A percentile compares a stretch with the other conserved stretches of the same genome.
Conservation (phyloP, 2,113 vertebrate genomes). For the Propithecus coquereli region DNA sequence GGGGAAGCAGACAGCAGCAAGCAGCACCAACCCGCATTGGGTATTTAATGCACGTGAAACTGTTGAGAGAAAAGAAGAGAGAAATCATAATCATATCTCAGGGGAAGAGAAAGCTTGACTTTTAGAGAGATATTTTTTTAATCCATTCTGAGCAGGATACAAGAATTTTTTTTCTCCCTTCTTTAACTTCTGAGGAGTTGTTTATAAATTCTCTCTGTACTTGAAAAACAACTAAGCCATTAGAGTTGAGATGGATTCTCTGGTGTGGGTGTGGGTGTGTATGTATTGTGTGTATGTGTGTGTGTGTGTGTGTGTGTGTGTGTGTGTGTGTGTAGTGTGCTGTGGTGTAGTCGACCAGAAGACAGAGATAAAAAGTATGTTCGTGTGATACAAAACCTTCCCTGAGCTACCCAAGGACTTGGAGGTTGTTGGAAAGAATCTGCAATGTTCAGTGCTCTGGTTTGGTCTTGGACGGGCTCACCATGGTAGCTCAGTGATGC, state of each 20-base stretch:
- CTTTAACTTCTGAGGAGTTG: conserved; percentile 66
- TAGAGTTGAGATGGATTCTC: background rate
- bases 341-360: background rate
- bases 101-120: conserved; percentile 53
- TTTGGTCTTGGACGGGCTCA: background rate
- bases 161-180: background rate
- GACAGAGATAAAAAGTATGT: background rate
- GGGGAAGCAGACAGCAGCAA: background rate
- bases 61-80: conserved; percentile 34
- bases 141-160: conserved; percentile 41
- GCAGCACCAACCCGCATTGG: background rate
- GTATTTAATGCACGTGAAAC: conserved; percentile 50
- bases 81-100: conserved; percentile 49
- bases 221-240: conserved; percentile 63
- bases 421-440: background rate
- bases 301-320: background rate
- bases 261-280: background rate
- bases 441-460: background rate
- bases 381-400: background rate
- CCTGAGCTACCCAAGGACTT: background rate
- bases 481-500: background rate
- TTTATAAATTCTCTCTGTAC: conserved; percentile 47
- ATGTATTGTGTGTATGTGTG: background rate
- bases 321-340: background rate
- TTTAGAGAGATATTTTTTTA: background rate